Conservation (phyloP, 2,888 invertebrate species). For the Eristalis intricaria region DNA sequence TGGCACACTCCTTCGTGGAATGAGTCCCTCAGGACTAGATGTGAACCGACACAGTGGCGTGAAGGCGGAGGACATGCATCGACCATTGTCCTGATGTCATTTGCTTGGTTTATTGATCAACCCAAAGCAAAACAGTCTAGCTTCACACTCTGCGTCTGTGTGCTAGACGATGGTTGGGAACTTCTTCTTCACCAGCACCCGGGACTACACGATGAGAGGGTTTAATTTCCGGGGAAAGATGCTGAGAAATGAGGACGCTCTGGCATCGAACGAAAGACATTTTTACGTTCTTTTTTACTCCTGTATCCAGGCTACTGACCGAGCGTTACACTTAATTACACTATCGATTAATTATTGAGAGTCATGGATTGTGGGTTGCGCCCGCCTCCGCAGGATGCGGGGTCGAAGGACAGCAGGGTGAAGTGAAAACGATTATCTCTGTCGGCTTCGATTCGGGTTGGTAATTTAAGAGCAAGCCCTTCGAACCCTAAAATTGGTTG, state of each 20-base stretch:
- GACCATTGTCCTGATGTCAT: slow-evolving; percentile 35
- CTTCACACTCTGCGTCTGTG: background rate
- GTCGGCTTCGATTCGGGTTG: slow-evolving; percentile 2
- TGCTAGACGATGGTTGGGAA: background rate
- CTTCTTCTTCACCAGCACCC: background rate
- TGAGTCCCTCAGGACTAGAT: background rate
- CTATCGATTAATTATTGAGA: slow-evolving; percentile 48
- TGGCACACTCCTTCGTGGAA: background rate
- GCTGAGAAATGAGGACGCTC: background rate
- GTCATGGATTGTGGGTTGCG: slow-evolving; percentile 16
- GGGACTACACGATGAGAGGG: background rate
- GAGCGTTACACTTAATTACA: slow-evolving; percentile 59
- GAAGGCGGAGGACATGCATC: background rate
- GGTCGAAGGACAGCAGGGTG: background rate
- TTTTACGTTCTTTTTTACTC: background rate
- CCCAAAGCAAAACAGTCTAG: slow-evolving; percentile 26
- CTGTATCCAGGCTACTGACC: slow-evolving; percentile 17
- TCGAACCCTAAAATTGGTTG: background rate
- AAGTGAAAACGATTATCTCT: slow-evolving; percentile 19
- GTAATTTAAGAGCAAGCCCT: background rate
- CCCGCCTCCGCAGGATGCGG: background rate
- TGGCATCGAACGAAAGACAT: background rate
- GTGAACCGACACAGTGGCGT: background rate
- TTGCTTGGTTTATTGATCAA: slow-evolving; percentile 59
- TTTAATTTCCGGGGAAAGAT: background rate